Percentiles rank a stretch among this genome's conserved stretches.
Evolutionary conservation across 2,113 vertebrate genomes (phyloP).

Genomic region (Thymallus thymallus): DNA sequence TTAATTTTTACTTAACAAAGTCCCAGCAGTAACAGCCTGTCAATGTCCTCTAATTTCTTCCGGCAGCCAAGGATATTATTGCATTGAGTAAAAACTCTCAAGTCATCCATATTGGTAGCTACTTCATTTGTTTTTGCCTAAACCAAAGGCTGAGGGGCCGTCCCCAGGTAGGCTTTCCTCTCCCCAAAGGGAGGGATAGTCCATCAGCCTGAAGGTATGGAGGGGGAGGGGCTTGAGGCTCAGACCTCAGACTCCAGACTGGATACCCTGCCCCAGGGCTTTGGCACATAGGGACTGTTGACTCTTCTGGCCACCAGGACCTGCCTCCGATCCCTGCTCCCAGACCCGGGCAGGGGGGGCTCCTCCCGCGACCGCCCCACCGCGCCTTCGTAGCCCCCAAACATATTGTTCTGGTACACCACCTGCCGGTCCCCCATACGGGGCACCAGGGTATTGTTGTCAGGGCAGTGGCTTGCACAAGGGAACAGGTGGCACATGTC

Average conservation of each 20-base stretch:
- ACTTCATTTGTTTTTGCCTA: conserved; percentile 54
- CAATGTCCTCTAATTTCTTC: conserved; percentile 28
- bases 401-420: conserved; percentile 70
- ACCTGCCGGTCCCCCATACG: conserved; percentile 55
- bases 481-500: conserved; percentile 73
- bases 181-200: conserved; percentile 14
- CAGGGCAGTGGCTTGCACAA: conserved; percentile 69
- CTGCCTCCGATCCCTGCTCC: conserved; percentile 69
- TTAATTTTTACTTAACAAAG: conserved; percentile 46
- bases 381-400: conserved; percentile 66
- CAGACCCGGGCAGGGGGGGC: conserved; percentile 42
- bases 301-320: conserved; percentile 66
- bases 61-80: conserved; percentile 60
- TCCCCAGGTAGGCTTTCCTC: conserved; percentile 2
- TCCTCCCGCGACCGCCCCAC: conserved; percentile 54
- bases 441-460: conserved; percentile 60
- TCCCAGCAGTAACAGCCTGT: conserved; percentile 56
- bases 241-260: conserved; percentile 95
- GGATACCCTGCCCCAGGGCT: conserved; percentile 86
- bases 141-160: conserved; percentile 48
- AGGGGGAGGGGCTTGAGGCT: conserved; percentile 20
- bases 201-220: conserved; percentile 28
- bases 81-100: conserved; percentile 64
- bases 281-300: conserved; percentile 74
- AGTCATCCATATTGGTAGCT: conserved; percentile 60